Base-by-base conservation (phyloP, 2,797 vertebrate species). In the Lophius americanus region DNA sequence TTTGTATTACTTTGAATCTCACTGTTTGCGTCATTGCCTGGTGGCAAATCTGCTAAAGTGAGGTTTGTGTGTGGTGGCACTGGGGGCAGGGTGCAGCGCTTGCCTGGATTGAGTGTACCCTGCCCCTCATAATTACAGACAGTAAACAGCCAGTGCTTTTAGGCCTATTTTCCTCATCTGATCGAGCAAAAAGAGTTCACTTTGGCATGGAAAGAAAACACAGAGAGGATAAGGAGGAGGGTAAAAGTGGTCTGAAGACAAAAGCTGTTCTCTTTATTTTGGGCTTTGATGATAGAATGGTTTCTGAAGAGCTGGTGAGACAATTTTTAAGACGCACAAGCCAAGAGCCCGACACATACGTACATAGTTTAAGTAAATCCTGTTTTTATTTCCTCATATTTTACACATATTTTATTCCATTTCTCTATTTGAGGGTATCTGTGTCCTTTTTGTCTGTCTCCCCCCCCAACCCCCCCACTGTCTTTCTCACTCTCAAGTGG, bases 81-180 rank as follows among this genome's bases (percentile, higher is more conserved):
- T 83, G 87, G 86, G 85, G 89, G 89, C 76, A 82, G 83, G 90
- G 90, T 78, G 85, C 76, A 82, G 76, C 78, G 76, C 82, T 84
- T 39, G 75, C 85, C 62, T 85, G 77, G 68, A 64, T 52, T 85
- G 76, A 89, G 77, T 69, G 74, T 88, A 89, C 91, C 88, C 89
- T 89, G 85, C 91, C 90, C 87, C 89, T 92, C 87, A 88, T 94
- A 94, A 94, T 93, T 93, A 93, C 84, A 92, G 92, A 91, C 92
- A 89, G 88, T 92, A 89, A 90, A 91, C 88, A 91, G 88, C 80
- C 81, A 77, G 78, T 64, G 75, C 86, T 89, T 89, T 89, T 81
- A 88, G 81, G 82, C 70, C 80, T 75, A 75, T 88, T 90, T 90
- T 89, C 85, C 84, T 81, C 9, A 62, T 90, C 83, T 88, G 79